Base-by-base conservation (phyloP, 2,888 invertebrate genomes). In the Catocala nupta region DNA sequence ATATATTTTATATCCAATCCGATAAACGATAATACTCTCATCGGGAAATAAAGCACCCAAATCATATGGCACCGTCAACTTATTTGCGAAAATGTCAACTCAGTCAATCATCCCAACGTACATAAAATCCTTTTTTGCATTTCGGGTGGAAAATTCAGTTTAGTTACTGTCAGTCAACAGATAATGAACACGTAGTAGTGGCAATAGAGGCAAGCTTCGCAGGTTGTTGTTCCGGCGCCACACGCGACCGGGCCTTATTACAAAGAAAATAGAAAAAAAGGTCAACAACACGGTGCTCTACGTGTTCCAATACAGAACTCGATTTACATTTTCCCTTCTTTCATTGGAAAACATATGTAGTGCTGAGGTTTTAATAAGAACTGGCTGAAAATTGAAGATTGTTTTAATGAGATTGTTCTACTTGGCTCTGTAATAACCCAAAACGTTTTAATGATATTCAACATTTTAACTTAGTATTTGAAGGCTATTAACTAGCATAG, bases 131-230 rank as follows among this genome's bases (percentile, higher is more conserved):
- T 34, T 36, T 51, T 9, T 12, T 7, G 13, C 5, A 51, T 9
- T 11, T 39, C 44, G 9, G 49, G 48, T 62, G 56, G 66, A 57
- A 67, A 48, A 57, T 57, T 62, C 47, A 59, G 59, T 48, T 55
- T 13, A 58, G 49, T 42, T 13, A 45, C 59, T 70, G 77, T 67
- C 74, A 64, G 57, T 71, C 74, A 53, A 61, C 48, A 66, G 62
- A 75, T 72, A 68, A 61, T 54, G 13, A 50, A 57, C 54, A 49
- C 57, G 44, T 65, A 66, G 55, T 63, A 55, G 60, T 55, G 65
- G 60, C 64, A 68, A 64, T 61, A 56, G 50, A 25, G 52, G 50
- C 89, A 97, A 65, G 61, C 96, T 97, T 97, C 70, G 59, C 67
- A 74, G 75, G 77, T 80, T 76, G 77, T 72, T 73, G 74, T 75